These are phyloP conservation scores for Diorhabda sublineata DNA, from an alignment of 1,140 invertebrate species.

Conservation along the genomic window DNA sequence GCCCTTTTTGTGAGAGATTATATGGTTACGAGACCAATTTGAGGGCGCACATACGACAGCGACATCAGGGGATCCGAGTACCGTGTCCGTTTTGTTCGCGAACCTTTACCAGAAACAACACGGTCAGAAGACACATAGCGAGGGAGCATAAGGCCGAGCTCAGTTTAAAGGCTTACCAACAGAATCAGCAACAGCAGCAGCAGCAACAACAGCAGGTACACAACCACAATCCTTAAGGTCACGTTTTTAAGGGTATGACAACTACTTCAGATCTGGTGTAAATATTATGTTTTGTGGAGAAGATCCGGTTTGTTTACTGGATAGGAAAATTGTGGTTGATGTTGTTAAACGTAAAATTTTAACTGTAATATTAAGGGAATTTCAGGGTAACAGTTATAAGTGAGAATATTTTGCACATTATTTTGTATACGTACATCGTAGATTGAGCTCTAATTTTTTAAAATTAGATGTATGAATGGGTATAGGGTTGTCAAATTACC, in stretches of 20 bases:
- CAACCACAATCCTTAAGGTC: constrained; percentile 27
- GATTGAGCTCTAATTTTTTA: too few relatives aligned
- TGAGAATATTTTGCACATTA: background rate
- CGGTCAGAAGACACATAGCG: constrained; percentile 80
- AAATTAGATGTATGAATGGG: too few relatives aligned
- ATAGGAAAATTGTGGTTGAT: background rate
- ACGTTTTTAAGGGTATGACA: constrained; percentile 12
- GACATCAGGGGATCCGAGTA: constrained; percentile 84
- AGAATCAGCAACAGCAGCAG: constrained; percentile 51
- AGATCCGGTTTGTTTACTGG: background rate
- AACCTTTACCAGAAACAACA: constrained; percentile 90
- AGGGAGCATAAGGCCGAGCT: constrained; percentile 78
- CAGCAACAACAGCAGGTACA: constrained; percentile 50
- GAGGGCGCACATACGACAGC: constrained; percentile 81
- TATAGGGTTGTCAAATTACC: too few relatives aligned
- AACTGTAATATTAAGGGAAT: background rate
- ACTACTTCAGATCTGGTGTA: constrained; percentile 30
- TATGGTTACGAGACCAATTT: constrained; percentile 91
- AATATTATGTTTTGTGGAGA: constrained; percentile 19
- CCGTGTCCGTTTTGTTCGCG: constrained; percentile 82
- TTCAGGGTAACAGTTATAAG: background rate
- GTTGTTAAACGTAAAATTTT: background rate
- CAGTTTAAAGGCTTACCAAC: constrained; percentile 63
- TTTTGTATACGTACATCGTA: too few relatives aligned
- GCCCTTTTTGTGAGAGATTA: constrained; percentile 85